A percentile compares a stretch with the other conserved stretches of the same genome.
phyloP scores from a whole-genome alignment of 2,888 invertebrate genomes.

The Drosophila vallismaia region DNA sequence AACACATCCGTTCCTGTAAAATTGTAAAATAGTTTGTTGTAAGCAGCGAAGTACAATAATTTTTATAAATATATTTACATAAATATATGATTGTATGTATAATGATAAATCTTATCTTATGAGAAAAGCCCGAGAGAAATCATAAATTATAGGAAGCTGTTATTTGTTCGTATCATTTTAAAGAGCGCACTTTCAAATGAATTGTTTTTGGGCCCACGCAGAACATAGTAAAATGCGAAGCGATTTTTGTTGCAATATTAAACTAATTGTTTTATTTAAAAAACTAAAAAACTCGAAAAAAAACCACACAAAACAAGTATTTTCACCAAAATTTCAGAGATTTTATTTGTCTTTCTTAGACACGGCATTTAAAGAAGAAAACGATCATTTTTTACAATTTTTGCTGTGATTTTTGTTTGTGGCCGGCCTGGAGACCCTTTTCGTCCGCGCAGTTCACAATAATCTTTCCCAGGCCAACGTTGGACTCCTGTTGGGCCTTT shows the following conservation, averaged over 20 bases:
- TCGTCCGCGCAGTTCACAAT: slow-evolving; percentile 65
- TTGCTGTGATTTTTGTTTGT: slow-evolving; percentile 10
- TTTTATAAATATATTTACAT: slow-evolving; percentile 62
- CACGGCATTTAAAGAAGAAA: slow-evolving; percentile 26
- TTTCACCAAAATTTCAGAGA: slow-evolving; percentile 1
- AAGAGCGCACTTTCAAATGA: slow-evolving; percentile 53
- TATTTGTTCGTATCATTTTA: slow-evolving; percentile 44
- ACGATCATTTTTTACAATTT: background rate
- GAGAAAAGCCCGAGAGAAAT: slow-evolving; percentile 47
- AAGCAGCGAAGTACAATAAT: slow-evolving; percentile 79
- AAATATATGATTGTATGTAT: slow-evolving; percentile 22
- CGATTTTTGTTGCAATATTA: slow-evolving; percentile 55
- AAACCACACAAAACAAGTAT: too few relatives aligned
- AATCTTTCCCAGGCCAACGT: slow-evolving; percentile 71
- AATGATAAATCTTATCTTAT: slow-evolving; percentile 37
- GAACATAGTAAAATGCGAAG: slow-evolving; percentile 48
- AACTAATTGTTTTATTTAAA: slow-evolving; percentile 15
- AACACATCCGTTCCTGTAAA: slow-evolving; percentile 63
- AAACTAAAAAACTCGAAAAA: background rate
- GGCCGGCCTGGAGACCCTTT: slow-evolving; percentile 13
- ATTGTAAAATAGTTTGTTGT: slow-evolving; percentile 79
- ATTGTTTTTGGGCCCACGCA: slow-evolving; percentile 48
- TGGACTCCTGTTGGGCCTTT: slow-evolving; percentile 71
- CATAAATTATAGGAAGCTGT: slow-evolving; percentile 56
- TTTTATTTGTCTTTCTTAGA: slow-evolving; percentile 8